These are phyloP conservation scores for Dolichotis patagonum DNA, from an alignment of 2,113 vertebrate species.

Conservation along the genomic window DNA sequence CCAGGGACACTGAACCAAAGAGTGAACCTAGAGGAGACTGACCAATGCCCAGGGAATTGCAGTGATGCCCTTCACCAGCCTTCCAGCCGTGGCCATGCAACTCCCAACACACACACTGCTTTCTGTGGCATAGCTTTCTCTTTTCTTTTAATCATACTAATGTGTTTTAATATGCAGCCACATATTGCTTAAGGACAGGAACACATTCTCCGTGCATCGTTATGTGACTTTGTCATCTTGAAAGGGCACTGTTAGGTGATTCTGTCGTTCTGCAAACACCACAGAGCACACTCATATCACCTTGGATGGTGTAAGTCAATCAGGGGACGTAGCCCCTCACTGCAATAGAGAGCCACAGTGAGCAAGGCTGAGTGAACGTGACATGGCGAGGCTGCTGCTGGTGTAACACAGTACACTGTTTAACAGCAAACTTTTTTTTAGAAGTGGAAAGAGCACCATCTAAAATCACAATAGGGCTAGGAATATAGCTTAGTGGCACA, in stretches of 20 bases:
- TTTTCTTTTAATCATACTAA: neutral
- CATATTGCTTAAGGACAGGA: neutral
- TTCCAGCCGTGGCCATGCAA: too few relatives aligned
- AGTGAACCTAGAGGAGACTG: neutral
- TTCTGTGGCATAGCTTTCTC: neutral
- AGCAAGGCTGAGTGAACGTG: neutral
- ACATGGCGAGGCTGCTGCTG: neutral
- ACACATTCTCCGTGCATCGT: neutral
- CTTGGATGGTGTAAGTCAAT: too few relatives aligned
- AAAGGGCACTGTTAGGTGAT: neutral
- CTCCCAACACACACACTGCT: accelerated
- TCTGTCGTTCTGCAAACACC: neutral
- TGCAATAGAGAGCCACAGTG: neutral
- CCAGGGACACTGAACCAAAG: neutral
- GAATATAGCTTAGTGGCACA: too few relatives aligned
- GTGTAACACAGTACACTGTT: neutral
- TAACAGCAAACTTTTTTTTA: neutral
- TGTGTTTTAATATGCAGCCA: neutral
- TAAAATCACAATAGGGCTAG: neutral
- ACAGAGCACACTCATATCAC: too few relatives aligned
- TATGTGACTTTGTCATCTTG: neutral
- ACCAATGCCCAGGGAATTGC: neutral
- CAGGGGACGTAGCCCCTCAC: neutral
- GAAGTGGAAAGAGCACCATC: neutral
- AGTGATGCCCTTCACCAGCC: neutral